Conservation (phyloP, 2,797 vertebrate genomes). For the Tarsius wallacei region DNA sequence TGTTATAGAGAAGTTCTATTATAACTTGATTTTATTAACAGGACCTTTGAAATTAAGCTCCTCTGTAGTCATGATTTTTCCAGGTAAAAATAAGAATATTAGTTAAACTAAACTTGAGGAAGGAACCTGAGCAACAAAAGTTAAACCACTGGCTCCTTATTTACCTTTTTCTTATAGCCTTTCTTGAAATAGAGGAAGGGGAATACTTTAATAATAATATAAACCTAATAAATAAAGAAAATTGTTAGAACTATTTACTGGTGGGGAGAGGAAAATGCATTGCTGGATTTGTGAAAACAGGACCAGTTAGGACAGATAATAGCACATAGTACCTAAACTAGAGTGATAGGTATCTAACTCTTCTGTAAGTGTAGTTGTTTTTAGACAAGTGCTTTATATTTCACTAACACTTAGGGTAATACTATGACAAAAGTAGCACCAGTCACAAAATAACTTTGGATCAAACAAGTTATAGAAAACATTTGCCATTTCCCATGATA, state of each 20-base stretch:
- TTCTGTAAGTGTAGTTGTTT: neutral
- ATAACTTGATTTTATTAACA: conserved; percentile 5
- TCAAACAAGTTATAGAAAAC: neutral
- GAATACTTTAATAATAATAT: neutral
- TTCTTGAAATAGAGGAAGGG: neutral
- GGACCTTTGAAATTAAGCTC: neutral
- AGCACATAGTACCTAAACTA: fast-evolving
- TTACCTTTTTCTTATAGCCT: neutral
- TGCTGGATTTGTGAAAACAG: neutral
- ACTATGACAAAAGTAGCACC: neutral
- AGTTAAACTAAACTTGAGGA: neutral
- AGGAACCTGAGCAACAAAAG: neutral
- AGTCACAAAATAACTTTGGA: neutral
- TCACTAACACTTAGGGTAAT: neutral
- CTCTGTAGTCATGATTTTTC: neutral
- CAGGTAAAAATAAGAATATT: neutral
- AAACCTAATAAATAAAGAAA: conserved; percentile 8
- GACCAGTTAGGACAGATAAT: neutral
- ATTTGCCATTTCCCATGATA: neutral
- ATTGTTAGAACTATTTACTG: neutral
- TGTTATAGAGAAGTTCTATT: neutral
- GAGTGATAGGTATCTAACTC: neutral
- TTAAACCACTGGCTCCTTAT: neutral
- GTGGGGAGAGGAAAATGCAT: neutral
- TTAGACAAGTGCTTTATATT: neutral